phyloP scores from a whole-genome alignment of 2,797 vertebrate species.

The Tenualosa thibaudeaui region DNA sequence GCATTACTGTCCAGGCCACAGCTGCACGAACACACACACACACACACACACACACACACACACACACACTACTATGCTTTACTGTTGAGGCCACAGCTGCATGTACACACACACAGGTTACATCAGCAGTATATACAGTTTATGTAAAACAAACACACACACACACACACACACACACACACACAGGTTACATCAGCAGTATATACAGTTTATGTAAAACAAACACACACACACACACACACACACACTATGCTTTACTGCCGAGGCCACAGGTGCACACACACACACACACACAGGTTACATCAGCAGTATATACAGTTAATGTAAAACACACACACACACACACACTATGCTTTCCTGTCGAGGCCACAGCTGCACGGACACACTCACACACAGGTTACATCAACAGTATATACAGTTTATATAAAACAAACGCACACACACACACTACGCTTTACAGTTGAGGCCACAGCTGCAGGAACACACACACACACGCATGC shows the following conservation, averaged over 20 bases:
- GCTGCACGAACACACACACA: too few relatives aligned
- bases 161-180: too few relatives aligned
- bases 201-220: not conserved
- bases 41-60: not conserved
- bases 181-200: too few relatives aligned
- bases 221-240: constrained; percentile 64
- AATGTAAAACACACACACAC: too few relatives aligned
- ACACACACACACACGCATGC: not conserved
- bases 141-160: too few relatives aligned
- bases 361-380: too few relatives aligned
- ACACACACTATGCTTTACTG: constrained; percentile 82
- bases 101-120: constrained; percentile 8
- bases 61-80: constrained; percentile 76
- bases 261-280: constrained; percentile 88
- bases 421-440: too few relatives aligned
- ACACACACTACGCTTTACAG: too few relatives aligned
- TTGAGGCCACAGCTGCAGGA: not conserved
- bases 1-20: too few relatives aligned
- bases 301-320: too few relatives aligned
- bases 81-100: constrained; percentile 95
- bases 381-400: constrained; percentile 63
- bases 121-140: not conserved
- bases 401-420: not conserved
- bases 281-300: too few relatives aligned
- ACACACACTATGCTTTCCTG: too few relatives aligned